Evolutionary conservation across 2,113 vertebrate species (phyloP).

Genomic region (Typhlomys cinereus): DNA sequence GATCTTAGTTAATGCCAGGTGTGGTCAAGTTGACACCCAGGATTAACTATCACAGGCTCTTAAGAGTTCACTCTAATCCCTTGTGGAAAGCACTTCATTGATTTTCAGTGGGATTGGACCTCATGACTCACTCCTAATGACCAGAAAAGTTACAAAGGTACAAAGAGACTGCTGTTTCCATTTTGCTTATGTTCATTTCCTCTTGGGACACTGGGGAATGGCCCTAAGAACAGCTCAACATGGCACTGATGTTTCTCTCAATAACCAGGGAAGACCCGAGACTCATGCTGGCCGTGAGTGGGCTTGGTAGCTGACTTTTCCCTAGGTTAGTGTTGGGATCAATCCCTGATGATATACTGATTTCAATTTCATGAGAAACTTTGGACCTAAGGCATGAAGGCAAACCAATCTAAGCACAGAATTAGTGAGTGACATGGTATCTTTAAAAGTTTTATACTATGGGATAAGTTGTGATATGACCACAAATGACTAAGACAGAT

Average conservation of each 20-base stretch:
- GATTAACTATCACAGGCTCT: background rate
- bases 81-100: background rate
- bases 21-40: too few relatives aligned
- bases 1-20: too few relatives aligned
- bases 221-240: background rate
- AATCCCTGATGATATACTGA: background rate
- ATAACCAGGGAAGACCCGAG: background rate
- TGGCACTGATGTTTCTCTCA: background rate
- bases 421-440: background rate
- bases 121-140: background rate
- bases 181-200: background rate
- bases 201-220: background rate
- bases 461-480: background rate
- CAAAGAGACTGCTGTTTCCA: background rate
- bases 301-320: background rate
- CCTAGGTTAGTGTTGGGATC: background rate
- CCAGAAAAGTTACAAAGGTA: background rate
- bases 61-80: background rate
- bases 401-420: constrained; percentile 6
- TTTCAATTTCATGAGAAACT: background rate
- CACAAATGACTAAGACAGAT: background rate
- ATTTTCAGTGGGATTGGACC: background rate
- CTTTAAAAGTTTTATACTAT: background rate
- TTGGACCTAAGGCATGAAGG: background rate
- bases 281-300: background rate